Evolutionary conservation across 2,888 invertebrate genomes (phyloP), one percentile per base, ranked within the genome.

Genomic region (Volucella inflata): DNA sequence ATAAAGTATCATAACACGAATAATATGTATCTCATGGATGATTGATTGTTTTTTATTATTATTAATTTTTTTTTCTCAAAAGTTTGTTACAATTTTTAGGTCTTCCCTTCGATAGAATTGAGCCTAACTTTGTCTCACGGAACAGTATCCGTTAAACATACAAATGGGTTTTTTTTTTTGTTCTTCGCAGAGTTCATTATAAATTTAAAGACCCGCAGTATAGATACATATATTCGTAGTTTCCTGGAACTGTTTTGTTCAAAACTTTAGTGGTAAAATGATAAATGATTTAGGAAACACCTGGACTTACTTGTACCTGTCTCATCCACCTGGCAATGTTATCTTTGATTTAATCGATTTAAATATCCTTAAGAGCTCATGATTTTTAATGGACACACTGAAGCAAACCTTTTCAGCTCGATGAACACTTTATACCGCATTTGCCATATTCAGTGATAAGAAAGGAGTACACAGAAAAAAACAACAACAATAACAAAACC

Each of bases 31-130:
- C 60, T 70, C 44, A 60, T 64, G 44, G 75, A 84, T 84, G 84
- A 84, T 84, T 84, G 84, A 84, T 84, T 79, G 79, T 71, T 75
- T 59, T 78, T 70, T 38, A 11, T 21, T 60, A 12, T 60, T 30
- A 16, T 17, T n/a, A n/a, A n/a, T 16, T 50, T 36, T 36, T 36
- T 62, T 36, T 17, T 57, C 55, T 12, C 38, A 50, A 68, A 57
- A 65, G 40, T 70, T 55, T 77, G 65, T 62, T 72, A 57, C 67
- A 68, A 72, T 74, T 75, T 38, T 48, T 17, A 55, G n/a, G 44
- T 36, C 53, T 77, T 72, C 53, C 44, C 36, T 44, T 55, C 16
- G 16, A n/a, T n/a, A n/a, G n/a, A 62, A 74, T 68, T 74, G 78
- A 62, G 72, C 64, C 70, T 71, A 68, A 71, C 70, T 65, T 65